Percentiles rank a stretch among this genome's conserved stretches.
Conservation (phyloP, 2,797 vertebrate species). For the Chelon labrosus region DNA sequence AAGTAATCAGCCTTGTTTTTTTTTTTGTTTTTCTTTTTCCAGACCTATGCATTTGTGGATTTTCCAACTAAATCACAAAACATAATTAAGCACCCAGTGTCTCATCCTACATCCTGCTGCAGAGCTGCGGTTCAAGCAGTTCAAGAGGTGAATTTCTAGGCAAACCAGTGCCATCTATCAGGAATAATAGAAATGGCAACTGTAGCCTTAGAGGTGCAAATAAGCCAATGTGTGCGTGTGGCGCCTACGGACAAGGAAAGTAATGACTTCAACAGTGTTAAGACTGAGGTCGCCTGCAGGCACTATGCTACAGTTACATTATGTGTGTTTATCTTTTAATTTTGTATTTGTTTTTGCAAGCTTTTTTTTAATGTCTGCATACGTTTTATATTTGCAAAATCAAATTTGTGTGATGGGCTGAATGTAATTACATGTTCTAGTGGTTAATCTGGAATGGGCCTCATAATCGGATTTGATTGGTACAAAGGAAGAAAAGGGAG, state of each 20-base stretch:
- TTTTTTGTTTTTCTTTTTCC: background rate
- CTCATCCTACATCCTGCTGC: background rate
- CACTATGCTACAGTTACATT: background rate
- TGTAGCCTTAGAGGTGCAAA: background rate
- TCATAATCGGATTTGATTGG: too few species aligned
- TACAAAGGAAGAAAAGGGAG: too few species aligned
- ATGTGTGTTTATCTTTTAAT: background rate
- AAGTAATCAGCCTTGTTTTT: too few species aligned
- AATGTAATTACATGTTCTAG: too few species aligned
- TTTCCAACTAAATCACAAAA: conserved; percentile 1
- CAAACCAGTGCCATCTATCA: conserved; percentile 14
- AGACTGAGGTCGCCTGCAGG: background rate
- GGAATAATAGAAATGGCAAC: background rate
- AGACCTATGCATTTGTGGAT: background rate
- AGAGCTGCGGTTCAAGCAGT: background rate
- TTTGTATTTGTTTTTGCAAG: background rate
- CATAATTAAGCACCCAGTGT: background rate
- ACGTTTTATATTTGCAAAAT: background rate
- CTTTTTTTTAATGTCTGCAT: too few species aligned
- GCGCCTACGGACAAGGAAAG: background rate
- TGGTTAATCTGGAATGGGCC: too few species aligned
- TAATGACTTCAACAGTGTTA: background rate
- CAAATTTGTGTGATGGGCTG: too few species aligned
- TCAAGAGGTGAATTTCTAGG: background rate
- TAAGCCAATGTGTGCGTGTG: background rate